Percentiles rank a stretch among this genome's conserved stretches.
phyloP scores from a whole-genome alignment of 1,140 invertebrate species.

The Eufriesea mexicana region DNA sequence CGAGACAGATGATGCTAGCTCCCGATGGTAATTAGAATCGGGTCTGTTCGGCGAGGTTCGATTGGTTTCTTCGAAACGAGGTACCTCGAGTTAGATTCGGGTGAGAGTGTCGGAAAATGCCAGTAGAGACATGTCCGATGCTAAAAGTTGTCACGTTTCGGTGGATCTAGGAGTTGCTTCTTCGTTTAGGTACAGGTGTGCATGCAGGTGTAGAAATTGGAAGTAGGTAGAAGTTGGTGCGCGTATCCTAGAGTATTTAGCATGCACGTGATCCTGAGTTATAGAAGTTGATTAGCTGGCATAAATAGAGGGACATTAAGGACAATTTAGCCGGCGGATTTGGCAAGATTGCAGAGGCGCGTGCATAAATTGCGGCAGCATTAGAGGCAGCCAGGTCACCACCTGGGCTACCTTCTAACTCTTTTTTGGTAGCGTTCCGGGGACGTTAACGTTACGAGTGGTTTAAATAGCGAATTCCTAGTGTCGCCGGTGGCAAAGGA shows the following conservation, averaged over 20 bases:
- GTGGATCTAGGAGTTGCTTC: no score
- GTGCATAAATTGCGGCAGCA: slow-evolving; percentile 21
- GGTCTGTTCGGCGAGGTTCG: no score
- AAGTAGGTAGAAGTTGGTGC: background rate
- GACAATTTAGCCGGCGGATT: background rate
- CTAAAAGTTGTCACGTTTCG: no score
- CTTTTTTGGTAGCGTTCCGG: background rate
- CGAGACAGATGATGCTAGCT: no score
- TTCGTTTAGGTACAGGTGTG: no score
- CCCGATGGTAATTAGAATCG: no score
- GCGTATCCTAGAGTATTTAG: background rate
- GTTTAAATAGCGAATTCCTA: background rate
- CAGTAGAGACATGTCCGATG: no score
- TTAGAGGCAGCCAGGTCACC: slow-evolving; percentile 1
- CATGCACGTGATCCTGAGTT: background rate
- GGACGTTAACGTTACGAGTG: background rate
- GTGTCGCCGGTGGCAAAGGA: background rate
- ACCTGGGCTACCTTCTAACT: slow-evolving; percentile 17
- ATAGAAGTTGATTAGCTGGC: slow-evolving; percentile 5
- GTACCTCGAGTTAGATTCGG: no score
- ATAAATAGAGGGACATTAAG: slow-evolving; percentile 2
- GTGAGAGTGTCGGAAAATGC: no score
- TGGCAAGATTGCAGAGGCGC: background rate
- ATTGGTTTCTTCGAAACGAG: no score
- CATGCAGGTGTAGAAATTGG: no score